Evolutionary conservation across 2,797 vertebrate species (phyloP), one percentile per base, ranked within the genome.

Genomic region (Hypotaenidia philippensis): DNA sequence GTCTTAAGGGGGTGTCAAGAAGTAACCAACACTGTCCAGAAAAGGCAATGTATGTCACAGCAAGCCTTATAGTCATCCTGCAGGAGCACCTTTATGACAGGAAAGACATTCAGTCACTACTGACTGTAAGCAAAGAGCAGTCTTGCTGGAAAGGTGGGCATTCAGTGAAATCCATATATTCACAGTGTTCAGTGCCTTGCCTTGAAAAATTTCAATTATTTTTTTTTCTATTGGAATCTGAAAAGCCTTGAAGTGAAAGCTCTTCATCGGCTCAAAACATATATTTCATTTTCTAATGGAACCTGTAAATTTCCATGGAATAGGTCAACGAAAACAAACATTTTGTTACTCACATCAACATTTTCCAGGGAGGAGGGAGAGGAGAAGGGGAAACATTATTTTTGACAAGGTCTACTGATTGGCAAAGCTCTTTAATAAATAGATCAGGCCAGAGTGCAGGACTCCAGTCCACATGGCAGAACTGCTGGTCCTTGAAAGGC

Each of bases 401-500:
- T 95, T 90, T 94, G 76, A 96, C 85, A 92, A 96, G 91, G 87
- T 91, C 87, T 96, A 50, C 91, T 93, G 83, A 92, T 90, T 97
- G 96, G 94, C 94, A 96, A 93, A 80, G 80, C 64, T 68, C 85
- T 96, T 93, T 71, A 93, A 96, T 91, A 96, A 96, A 95, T 95
- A 95, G 83, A 94, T 95, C 85, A 71, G 91, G 66, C 80, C 70
- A 90, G 93, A 90, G 74, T 40, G 50, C 75, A 90, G 29, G 27
- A 90, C 74, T 96, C 45, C 70, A 83, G 91, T 57, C 85, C 93
- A 87, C 77, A 96, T 85, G 87, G 87, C 87, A 94, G 83, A 90
- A 91, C 49, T 83, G 89, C n/a, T 94, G 95, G 93, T 93, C 93
- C 91, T 91, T 96, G 96, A 97, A 97, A 97, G 91, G 90, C 94